Conservation (phyloP, 2,113 vertebrate species). For the Pseudorasbora parva region DNA sequence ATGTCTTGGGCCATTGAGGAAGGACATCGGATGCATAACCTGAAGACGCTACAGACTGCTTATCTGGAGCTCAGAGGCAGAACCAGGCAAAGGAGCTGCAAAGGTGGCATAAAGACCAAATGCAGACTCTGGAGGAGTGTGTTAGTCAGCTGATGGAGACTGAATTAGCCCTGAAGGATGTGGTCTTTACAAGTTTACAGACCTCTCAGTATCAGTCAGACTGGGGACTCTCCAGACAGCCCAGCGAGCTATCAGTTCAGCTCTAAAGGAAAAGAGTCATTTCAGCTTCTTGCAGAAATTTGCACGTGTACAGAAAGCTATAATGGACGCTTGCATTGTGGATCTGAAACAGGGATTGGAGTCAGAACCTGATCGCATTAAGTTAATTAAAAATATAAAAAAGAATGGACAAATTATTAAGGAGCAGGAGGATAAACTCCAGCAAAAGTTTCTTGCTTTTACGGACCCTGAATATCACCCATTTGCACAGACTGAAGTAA, state of each 20-base stretch:
- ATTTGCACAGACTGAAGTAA: constrained; percentile 17
- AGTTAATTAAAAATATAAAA: constrained; percentile 57
- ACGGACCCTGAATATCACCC: constrained; percentile 56
- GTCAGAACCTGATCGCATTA: constrained; percentile 47
- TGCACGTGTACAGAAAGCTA: constrained; percentile 60
- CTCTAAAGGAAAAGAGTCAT: constrained; percentile 60
- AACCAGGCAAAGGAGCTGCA: constrained; percentile 51
- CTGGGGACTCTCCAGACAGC: constrained; percentile 58
- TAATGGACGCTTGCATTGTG: constrained; percentile 64
- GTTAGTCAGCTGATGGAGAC: constrained; percentile 61
- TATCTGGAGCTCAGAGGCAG: constrained; percentile 59
- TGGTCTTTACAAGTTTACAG: constrained; percentile 56
- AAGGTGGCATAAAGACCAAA: constrained; percentile 62
- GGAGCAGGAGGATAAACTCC: constrained; percentile 44
- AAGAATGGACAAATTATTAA: constrained; percentile 45
- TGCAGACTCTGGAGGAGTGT: constrained; percentile 41
- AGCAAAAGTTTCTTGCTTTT: constrained; percentile 57
- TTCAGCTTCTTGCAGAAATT: constrained; percentile 69
- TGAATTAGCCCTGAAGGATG: constrained; percentile 56
- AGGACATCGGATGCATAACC: constrained; percentile 67
- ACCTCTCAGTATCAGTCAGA: constrained; percentile 65
- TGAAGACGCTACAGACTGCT: constrained; percentile 70
- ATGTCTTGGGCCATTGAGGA: constrained; percentile 63
- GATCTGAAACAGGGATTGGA: constrained; percentile 60
- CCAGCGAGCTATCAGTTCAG: constrained; percentile 59